Evolutionary conservation across 2,113 vertebrate genomes (phyloP).

Genomic region (Tetrax tetrax): DNA sequence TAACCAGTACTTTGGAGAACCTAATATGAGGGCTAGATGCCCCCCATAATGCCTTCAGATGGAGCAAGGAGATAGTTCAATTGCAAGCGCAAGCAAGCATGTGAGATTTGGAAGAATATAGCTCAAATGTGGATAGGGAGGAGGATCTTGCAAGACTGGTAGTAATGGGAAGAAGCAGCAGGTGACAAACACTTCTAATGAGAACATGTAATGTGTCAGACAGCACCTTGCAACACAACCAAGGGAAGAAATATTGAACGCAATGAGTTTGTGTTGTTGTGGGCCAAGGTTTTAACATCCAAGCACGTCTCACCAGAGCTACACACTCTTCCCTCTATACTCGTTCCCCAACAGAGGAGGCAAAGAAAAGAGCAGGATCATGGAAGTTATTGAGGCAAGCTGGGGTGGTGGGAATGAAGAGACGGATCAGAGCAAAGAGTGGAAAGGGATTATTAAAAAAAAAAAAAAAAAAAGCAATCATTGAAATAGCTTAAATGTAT

Average conservation of each 20-base stretch:
- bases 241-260: background rate
- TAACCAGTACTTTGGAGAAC: background rate
- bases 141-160: background rate
- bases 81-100: background rate
- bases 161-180: background rate
- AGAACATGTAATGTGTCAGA: background rate
- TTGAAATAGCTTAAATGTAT: background rate
- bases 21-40: background rate
- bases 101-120: background rate
- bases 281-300: background rate
- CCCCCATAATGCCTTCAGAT: background rate
- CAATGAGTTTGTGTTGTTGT: background rate
- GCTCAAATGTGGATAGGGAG: background rate
- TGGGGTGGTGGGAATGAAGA: background rate
- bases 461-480: background rate
- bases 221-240: background rate
- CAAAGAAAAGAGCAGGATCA: background rate
- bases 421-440: background rate
- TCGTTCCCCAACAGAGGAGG: background rate
- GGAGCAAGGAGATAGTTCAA: background rate
- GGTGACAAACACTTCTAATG: conserved; percentile 15
- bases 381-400: background rate
- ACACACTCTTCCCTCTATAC: background rate
- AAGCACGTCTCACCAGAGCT: background rate
- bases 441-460: background rate